These are phyloP conservation scores for Apaloderma vittatum DNA, from an alignment of 2,113 vertebrate genomes.

Conservation along the genomic window DNA sequence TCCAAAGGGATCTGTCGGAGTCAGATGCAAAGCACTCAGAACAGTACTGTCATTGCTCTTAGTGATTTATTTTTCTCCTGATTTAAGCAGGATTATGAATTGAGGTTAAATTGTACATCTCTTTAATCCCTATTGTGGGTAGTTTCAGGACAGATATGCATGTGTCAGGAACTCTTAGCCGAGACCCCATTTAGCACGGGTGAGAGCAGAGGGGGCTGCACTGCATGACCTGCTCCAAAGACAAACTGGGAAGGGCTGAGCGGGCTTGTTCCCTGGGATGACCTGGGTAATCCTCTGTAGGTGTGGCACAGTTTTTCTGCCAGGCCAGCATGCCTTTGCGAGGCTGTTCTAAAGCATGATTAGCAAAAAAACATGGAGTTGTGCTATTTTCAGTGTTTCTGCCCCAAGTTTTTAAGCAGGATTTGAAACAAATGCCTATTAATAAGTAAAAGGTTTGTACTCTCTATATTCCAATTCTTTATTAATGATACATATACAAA, in stretches of 20 bases:
- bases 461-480: background rate
- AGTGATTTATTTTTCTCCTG: conserved; percentile 58
- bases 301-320: background rate
- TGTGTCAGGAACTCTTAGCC: conserved; percentile 34
- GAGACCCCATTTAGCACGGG: background rate
- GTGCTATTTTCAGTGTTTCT: background rate
- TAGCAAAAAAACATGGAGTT: background rate
- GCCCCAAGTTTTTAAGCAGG: background rate
- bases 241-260: background rate
- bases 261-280: background rate
- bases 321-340: background rate
- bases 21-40: background rate
- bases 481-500: background rate
- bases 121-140: conserved; percentile 55
- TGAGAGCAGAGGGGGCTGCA: background rate
- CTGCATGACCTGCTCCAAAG: background rate
- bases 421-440: background rate
- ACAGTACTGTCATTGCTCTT: conserved; percentile 25
- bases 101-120: conserved; percentile 70
- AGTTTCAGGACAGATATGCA: conserved; percentile 43
- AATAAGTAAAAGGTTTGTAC: background rate
- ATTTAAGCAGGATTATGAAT: conserved; percentile 72
- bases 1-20: background rate
- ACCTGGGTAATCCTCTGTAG: background rate
- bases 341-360: background rate